Percentiles rank a stretch among this genome's conserved stretches.
These are phyloP conservation scores for Standfussiana lucernea DNA, from an alignment of 2,888 invertebrate genomes.

Conservation along the genomic window DNA sequence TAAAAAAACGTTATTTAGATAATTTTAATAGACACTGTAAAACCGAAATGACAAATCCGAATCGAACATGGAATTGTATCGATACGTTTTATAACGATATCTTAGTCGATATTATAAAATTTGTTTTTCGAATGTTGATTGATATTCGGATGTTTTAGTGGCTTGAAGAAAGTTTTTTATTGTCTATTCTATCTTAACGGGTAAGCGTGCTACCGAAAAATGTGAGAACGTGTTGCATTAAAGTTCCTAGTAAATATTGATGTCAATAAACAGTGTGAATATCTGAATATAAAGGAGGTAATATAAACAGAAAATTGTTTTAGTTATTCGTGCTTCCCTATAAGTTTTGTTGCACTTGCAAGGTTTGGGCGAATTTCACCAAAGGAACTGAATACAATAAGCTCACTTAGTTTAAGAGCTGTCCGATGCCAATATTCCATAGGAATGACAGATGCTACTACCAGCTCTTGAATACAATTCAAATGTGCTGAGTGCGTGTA, in stretches of 20 bases:
- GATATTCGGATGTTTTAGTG: slow-evolving; percentile 61
- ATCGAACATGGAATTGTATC: slow-evolving; percentile 67
- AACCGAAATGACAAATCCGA: slow-evolving; percentile 77
- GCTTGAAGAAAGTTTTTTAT: slow-evolving; percentile 56
- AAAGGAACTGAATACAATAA: neutral
- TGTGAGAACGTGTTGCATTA: slow-evolving; percentile 31
- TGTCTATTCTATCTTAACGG: slow-evolving; percentile 49
- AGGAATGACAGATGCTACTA: neutral
- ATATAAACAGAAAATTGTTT: neutral
- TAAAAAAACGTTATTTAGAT: slow-evolving; percentile 83
- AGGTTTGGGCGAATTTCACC: neutral
- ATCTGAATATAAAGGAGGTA: neutral
- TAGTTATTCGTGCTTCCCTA: neutral
- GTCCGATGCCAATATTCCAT: neutral
- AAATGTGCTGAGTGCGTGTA: neutral
- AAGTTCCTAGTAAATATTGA: slow-evolving; percentile 3
- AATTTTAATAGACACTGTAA: slow-evolving; percentile 82
- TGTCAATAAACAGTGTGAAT: neutral
- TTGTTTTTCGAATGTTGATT: slow-evolving; percentile 66
- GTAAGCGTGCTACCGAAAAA: slow-evolving; percentile 53
- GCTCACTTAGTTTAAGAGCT: neutral
- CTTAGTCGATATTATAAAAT: slow-evolving; percentile 72
- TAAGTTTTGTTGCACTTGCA: neutral
- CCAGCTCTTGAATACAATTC: neutral
- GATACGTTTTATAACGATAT: slow-evolving; percentile 73